A percentile compares a stretch with the other conserved stretches of the same genome.
phyloP scores from a whole-genome alignment of 2,888 invertebrate genomes.

The Vannuccia rotundouncinata region DNA sequence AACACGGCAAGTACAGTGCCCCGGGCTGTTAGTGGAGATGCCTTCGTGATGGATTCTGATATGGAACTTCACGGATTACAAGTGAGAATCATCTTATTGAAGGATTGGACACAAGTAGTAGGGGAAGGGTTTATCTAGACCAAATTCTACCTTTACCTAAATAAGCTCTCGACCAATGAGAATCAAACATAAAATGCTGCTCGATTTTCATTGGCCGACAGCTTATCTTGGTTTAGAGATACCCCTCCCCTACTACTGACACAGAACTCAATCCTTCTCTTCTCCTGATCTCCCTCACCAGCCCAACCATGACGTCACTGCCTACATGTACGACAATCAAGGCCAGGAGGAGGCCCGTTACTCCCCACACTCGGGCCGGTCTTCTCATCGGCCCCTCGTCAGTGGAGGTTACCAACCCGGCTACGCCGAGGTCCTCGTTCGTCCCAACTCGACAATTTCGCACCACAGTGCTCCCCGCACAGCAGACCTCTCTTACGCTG shows the following conservation, averaged over 20 bases:
- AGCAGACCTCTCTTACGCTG: not conserved
- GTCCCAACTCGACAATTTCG: not conserved
- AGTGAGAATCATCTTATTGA: too few species aligned
- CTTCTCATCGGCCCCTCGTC: not conserved
- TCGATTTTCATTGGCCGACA: too few species aligned
- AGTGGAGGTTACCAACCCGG: slow-evolving; percentile 1
- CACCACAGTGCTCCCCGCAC: not conserved
- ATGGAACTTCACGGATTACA: not conserved
- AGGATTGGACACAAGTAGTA: too few species aligned
- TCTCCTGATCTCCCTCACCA: not conserved
- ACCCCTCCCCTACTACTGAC: not conserved
- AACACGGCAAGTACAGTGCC: not conserved
- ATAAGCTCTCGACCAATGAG: too few species aligned
- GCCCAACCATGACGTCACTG: not conserved
- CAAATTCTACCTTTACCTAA: too few species aligned
- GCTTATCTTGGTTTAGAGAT: too few species aligned
- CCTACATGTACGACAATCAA: not conserved
- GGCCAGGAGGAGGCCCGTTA: not conserved
- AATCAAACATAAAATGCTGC: too few species aligned
- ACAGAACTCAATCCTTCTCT: not conserved
- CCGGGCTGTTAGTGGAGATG: slow-evolving; percentile 1
- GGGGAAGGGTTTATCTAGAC: too few species aligned
- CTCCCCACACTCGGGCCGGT: not conserved
- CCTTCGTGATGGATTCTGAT: not conserved
- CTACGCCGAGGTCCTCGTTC: slow-evolving; percentile 13